Evolutionary conservation across 2,888 invertebrate species (phyloP).

Genomic region (Teleogryllus oceanicus): DNA sequence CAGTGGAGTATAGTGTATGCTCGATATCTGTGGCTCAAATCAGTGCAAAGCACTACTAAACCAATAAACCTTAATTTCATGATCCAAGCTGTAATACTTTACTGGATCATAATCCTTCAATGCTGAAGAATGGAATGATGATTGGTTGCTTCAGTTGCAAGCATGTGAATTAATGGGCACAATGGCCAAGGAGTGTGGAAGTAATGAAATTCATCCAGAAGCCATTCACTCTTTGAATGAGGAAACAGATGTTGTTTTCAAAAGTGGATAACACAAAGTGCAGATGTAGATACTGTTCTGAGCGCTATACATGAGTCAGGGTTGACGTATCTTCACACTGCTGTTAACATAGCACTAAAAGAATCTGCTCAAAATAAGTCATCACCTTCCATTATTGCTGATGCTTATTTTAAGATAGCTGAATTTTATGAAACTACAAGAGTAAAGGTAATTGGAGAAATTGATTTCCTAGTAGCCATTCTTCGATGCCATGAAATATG

Average conservation of each 20-base stretch:
- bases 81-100: not conserved
- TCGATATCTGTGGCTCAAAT: not conserved
- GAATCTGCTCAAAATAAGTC: not conserved
- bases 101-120: not conserved
- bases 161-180: not conserved
- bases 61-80: not conserved
- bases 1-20: not conserved
- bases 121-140: not conserved
- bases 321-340: conserved; percentile 35
- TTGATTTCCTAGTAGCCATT: conserved; percentile 44
- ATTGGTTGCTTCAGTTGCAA: not conserved
- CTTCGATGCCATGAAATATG: conserved; percentile 58
- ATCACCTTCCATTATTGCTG: not conserved
- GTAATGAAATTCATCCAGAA: not conserved
- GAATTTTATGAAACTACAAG: not conserved
- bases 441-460: not conserved
- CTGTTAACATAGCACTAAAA: conserved; percentile 32
- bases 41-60: not conserved
- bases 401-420: not conserved
- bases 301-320: conserved; percentile 21
- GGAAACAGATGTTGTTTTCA: not conserved
- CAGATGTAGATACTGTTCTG: not conserved
- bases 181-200: not conserved
- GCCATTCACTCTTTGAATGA: not conserved
- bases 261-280: not conserved